Percentiles rank a stretch among this genome's conserved stretches.
Evolutionary conservation across 2,797 vertebrate species (phyloP).

Genomic region (Sebastiscus tertius): DNA sequence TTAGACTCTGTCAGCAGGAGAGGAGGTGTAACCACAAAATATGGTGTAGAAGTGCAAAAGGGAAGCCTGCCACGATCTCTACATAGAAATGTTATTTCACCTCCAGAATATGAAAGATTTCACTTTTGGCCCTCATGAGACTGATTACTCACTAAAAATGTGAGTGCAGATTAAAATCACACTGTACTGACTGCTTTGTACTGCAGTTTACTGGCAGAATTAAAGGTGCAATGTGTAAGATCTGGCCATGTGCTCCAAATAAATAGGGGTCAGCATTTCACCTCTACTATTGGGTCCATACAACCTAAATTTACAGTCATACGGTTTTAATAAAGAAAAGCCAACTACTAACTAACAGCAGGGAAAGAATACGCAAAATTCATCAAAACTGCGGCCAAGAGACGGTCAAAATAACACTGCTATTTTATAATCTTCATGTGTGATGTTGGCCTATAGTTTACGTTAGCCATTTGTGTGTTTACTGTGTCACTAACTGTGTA

Average conservation of each 20-base stretch:
- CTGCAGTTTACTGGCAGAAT: not conserved
- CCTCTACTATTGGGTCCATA: not conserved
- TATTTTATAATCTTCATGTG: not conserved
- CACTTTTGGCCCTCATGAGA: not conserved
- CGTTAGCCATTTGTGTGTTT: not conserved
- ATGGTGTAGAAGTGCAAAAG: not conserved
- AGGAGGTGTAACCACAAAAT: slow-evolving; percentile 31
- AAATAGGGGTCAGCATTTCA: not conserved
- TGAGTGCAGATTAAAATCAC: slow-evolving; percentile 20
- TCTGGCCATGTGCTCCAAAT: not conserved
- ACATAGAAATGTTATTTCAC: not conserved
- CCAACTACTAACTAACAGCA: not conserved
- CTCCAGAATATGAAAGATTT: not conserved
- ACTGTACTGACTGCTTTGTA: slow-evolving; percentile 14
- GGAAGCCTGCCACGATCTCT: slow-evolving; percentile 3
- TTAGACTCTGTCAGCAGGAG: slow-evolving; percentile 31
- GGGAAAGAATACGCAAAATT: not conserved
- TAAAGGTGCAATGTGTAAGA: not conserved
- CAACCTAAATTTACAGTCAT: not conserved
- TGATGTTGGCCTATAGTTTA: not conserved
- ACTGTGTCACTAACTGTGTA: not conserved
- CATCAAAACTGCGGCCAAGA: not conserved
- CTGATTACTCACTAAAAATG: slow-evolving; percentile 16
- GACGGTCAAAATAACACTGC: not conserved
- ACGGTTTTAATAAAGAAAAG: not conserved